Evolutionary conservation across 2,888 invertebrate genomes (phyloP), one percentile per base, ranked within the genome.

Genomic region (Quadroppia sp.): DNA sequence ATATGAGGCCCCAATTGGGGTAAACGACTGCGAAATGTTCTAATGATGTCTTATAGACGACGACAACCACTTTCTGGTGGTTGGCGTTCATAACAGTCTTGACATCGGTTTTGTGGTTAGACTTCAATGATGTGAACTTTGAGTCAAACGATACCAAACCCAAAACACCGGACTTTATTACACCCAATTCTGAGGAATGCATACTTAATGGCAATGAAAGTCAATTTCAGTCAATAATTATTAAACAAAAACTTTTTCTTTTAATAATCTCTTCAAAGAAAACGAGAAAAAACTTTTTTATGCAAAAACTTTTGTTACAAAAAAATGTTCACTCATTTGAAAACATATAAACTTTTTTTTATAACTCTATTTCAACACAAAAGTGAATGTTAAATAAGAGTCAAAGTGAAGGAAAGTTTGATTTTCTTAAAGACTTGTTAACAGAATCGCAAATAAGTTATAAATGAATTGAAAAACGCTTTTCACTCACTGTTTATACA

Each of bases 21-120:
- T 77, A 79, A n/a, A 79, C 70, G 20, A 79, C 78, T 53, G 77
- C 77, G 50, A 79, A 79, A 48, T 79, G 78, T 71, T 79, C 78
- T 53, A 77, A 77, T 17, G 77, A 78, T 3, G 78, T 79, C 13
- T 77, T 76, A 67, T 79, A 78, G 17, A 79, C 77, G 11, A 77
- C 74, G 25, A 79, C 78, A 45, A 77, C 72, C 17, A 79, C 78
- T 6, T 77, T 75, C 59, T 77, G 78, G 20, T 30, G 67, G 23
- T 40, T 67, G 17, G 59, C 17, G 2, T 59, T 48, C 4, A 9
- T 36, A n/a, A n/a, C 48, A 3, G n/a, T 48, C 20, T 48, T n/a
- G 48, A n/a, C n/a, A 48, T n/a, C 48, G 48, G 20, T 48, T 48
- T 48, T 48, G 25, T 20, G 17, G 61, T 36, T 61, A 2, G n/a